phyloP scores from a whole-genome alignment of 2,888 invertebrate genomes.

The Apodemia zela region DNA sequence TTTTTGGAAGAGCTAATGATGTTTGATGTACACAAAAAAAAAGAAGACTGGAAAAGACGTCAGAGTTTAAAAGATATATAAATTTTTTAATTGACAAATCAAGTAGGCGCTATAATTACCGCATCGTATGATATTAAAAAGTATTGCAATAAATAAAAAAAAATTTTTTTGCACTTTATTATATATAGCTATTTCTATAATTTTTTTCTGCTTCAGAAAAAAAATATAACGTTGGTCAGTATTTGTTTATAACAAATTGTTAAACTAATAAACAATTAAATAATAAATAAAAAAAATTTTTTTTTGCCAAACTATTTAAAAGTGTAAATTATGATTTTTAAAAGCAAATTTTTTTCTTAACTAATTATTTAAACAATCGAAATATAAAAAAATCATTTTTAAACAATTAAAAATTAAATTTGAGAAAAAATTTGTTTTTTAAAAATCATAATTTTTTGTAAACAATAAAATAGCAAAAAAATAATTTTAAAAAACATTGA shows the following conservation, averaged over 20 bases:
- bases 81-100: no score
- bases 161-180: no score
- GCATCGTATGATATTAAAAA: no score
- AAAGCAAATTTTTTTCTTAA: neutral
- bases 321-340: neutral
- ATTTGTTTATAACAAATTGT: neutral
- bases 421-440: neutral
- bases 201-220: no score
- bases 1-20: neutral
- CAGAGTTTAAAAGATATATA: no score
- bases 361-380: neutral
- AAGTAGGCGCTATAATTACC: no score
- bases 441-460: neutral
- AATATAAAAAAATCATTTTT: neutral
- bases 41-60: neutral
- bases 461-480: no score
- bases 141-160: no score
- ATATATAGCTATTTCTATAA: no score
- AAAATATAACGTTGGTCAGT: no score
- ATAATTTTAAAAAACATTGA: no score
- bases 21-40: neutral
- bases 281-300: neutral
- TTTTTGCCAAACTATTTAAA: neutral
- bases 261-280: neutral
- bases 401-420: neutral